Base-by-base conservation (phyloP, 2,888 invertebrate genomes). In the Pristionchus entomophagus region DNA sequence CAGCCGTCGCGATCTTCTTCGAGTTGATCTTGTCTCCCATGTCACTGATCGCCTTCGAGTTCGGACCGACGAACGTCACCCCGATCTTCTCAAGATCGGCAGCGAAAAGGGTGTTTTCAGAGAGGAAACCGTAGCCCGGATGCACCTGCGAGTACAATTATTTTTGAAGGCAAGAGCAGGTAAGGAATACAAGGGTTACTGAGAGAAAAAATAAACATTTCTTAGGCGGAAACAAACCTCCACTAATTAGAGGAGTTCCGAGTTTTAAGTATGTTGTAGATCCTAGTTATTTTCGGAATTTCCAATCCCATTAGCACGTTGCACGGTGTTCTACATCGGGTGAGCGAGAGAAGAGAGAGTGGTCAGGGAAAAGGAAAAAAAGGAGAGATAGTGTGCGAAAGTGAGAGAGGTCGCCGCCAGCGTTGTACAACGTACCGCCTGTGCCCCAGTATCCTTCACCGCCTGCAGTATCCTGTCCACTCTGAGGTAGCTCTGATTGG, bases 101-200 rank as follows among this genome's bases (percentile, higher is more conserved):
- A 22, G 95, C 96, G 94, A 96, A 96, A 53, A 94, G 93, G 65
- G 95, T 95, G 93, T 96, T 96, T 94, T 96, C 96, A 12, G 96
- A 96, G 26, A 96, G 94, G 92, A 96, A 96, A 8, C 96, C 96
- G 94, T 96, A 96, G 4, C 96, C 96, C 19, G 96, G 96, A 94
- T 96, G 96, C 77, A 96, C 94, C 95, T 95, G n/a, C n/a, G n/a
- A 96, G 94, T 96, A 96, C 94, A 93, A 65, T 95, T 95, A 93
- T 96, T 96, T 94, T 96, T 96, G 14, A 96, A 96, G 26, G 96
- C 94, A 92, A 96, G 96, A 8, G 96, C 96, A 94, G 96, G 96
- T 5, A 96, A 96, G n/a, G 96, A 96, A 94, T 96, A 96, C 77
- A 96, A 94, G 94, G 95, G 12, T n/a, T n/a, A n/a, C n/a, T n/a